Conservation (phyloP, 2,888 invertebrate species). For the Ectemnius lituratus region DNA sequence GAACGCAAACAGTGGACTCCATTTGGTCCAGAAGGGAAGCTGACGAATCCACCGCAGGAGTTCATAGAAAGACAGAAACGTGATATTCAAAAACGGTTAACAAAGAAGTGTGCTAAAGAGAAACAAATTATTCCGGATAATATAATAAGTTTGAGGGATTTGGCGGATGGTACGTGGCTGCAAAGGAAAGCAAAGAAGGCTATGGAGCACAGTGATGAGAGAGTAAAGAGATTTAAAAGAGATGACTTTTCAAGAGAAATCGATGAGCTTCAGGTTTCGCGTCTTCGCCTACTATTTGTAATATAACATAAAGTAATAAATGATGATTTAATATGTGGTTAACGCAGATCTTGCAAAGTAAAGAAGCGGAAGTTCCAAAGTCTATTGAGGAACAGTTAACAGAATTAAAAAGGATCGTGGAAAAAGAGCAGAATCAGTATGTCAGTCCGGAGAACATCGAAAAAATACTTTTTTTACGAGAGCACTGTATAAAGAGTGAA, state of each 20-base stretch:
- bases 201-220: constrained; percentile 20
- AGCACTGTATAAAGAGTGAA: constrained; percentile 55
- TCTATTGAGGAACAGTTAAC: constrained; percentile 83
- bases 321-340: neutral
- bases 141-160: constrained; percentile 60
- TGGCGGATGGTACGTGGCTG: constrained; percentile 62
- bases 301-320: neutral
- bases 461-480: constrained; percentile 79
- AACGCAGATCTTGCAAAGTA: constrained; percentile 78
- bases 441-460: constrained; percentile 80
- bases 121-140: constrained; percentile 69
- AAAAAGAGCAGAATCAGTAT: constrained; percentile 79
- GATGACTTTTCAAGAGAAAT: neutral
- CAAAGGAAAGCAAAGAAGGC: constrained; percentile 44
- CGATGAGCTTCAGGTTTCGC: neutral
- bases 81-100: constrained; percentile 73
- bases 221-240: constrained; percentile 25
- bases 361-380: constrained; percentile 82
- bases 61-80: constrained; percentile 67
- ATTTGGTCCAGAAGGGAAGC: constrained; percentile 79
- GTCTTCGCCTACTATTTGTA: too few species aligned
- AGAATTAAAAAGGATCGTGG: constrained; percentile 79
- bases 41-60: constrained; percentile 81
- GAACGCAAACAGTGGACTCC: constrained; percentile 74
- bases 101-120: constrained; percentile 48